Evolutionary conservation across 35 echinoderm and acorn worm species (phyloP).

Genomic region (Apostichopus californicus): DNA sequence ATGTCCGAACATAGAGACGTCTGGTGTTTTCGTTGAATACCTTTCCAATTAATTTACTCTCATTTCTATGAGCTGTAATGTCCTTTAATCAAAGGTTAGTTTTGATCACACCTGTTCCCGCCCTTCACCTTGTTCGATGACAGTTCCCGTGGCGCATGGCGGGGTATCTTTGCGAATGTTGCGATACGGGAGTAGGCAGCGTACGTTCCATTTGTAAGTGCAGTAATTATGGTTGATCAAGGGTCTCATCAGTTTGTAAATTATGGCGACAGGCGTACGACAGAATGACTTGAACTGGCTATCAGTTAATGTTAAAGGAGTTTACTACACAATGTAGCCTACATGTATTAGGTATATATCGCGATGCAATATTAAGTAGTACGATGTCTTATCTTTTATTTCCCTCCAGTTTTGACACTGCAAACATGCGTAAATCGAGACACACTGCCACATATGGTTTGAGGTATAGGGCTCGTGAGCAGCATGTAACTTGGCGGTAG

Average conservation of each 20-base stretch:
- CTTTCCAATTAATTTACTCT: too few species aligned
- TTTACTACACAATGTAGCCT: neutral
- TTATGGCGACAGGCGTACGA: neutral
- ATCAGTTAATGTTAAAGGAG: neutral
- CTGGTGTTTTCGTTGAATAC: too few species aligned
- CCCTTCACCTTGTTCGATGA: neutral
- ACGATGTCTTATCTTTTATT: too few species aligned
- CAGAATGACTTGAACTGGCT: neutral
- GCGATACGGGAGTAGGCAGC: neutral
- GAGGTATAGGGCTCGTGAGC: too few species aligned
- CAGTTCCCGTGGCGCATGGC: neutral
- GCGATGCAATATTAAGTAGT: too few species aligned
- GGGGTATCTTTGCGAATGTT: constrained; percentile 17
- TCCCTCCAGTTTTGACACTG: too few species aligned
- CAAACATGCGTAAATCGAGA: too few species aligned
- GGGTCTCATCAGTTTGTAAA: neutral
- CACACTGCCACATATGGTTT: too few species aligned
- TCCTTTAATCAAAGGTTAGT: neutral
- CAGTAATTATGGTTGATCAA: neutral
- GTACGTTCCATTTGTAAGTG: neutral
- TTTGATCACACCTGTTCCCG: neutral
- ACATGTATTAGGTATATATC: too few species aligned
- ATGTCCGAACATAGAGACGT: too few species aligned
- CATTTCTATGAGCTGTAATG: neutral
- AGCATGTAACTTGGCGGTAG: too few species aligned